Conservation (phyloP, 2,888 invertebrate species). For the Thera obeliscata region DNA sequence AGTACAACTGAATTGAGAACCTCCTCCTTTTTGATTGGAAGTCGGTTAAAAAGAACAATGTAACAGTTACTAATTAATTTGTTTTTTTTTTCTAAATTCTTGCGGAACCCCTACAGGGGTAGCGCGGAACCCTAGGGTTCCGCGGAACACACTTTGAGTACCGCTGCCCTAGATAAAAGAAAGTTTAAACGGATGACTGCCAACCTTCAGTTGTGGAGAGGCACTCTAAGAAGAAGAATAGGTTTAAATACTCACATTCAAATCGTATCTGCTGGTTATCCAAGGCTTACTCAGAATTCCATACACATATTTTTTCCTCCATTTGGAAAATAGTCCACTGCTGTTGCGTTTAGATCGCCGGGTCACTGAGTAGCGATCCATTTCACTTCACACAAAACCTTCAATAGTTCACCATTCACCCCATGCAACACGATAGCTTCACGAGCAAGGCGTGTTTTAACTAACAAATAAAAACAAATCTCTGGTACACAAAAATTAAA, state of each 20-base stretch:
- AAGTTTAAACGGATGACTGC: too few relatives aligned
- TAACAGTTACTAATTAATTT: too few relatives aligned
- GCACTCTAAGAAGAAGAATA: too few relatives aligned
- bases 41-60: too few relatives aligned
- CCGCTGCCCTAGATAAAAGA: too few relatives aligned
- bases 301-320: constrained; percentile 69
- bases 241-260: constrained; percentile 64
- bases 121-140: too few relatives aligned
- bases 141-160: too few relatives aligned
- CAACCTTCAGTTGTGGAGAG: too few relatives aligned
- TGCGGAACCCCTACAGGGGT: too few relatives aligned
- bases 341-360: constrained; percentile 71
- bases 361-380: constrained; percentile 74
- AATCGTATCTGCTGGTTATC: constrained; percentile 73
- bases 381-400: constrained; percentile 29
- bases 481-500: constrained; percentile 59
- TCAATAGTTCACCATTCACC: constrained; percentile 48
- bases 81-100: too few relatives aligned
- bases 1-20: too few relatives aligned
- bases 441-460: constrained; percentile 62
- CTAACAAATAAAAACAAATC: constrained; percentile 69
- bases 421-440: constrained; percentile 59
- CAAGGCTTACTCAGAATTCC: constrained; percentile 66
- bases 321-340: constrained; percentile 69
- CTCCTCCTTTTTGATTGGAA: too few relatives aligned